Percentiles rank a stretch among this genome's conserved stretches.
phyloP scores from a whole-genome alignment of 35 echinoderm and acorn worm species.

The Chiridota heheva region DNA sequence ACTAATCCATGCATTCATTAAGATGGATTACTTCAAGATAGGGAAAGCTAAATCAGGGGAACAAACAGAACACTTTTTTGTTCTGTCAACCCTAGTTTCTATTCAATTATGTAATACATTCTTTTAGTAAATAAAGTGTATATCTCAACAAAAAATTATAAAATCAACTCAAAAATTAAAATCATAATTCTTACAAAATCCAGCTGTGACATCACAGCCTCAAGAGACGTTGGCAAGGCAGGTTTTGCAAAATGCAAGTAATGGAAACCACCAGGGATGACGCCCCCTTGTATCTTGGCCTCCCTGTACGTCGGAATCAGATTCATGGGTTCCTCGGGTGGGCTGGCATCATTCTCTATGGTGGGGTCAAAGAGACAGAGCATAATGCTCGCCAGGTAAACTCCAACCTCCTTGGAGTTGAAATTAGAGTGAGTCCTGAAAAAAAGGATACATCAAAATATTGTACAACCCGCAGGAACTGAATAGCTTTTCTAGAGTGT shows the following conservation, averaged over 20 bases:
- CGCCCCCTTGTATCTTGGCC: constrained; percentile 65
- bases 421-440: constrained; percentile 86
- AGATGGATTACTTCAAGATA: no score
- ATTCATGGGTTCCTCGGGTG: constrained; percentile 66
- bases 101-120: no score
- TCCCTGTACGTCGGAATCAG: constrained; percentile 78
- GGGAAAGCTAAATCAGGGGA: no score
- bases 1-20: no score
- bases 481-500: no score
- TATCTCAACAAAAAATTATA: no score
- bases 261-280: constrained; percentile 73
- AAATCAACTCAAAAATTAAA: no score
- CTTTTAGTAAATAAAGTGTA: no score
- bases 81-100: no score
- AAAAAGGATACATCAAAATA: background rate
- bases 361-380: constrained; percentile 90
- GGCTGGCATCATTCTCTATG: constrained; percentile 65
- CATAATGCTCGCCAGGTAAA: constrained; percentile 81
- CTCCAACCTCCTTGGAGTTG: constrained; percentile 85
- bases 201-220: constrained; percentile 69
- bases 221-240: constrained; percentile 51
- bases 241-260: constrained; percentile 89
- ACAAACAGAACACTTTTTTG: no score
- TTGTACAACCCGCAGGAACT: no score
- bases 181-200: constrained; percentile 90